Evolutionary conservation across 1,140 invertebrate species (phyloP).

Genomic region (Ceratosolen solmsi): DNA sequence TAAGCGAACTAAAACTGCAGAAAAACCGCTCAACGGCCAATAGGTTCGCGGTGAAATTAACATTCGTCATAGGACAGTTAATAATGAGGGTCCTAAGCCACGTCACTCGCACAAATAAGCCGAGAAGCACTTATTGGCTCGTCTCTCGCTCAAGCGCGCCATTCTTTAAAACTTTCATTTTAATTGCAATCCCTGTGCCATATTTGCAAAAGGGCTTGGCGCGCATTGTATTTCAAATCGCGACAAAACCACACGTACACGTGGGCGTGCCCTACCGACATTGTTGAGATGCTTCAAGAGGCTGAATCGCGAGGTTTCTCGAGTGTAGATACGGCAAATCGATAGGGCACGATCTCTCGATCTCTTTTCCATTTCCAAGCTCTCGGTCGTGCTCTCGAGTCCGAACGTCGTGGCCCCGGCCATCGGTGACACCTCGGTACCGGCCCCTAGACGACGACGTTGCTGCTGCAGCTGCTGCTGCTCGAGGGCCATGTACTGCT

Average conservation of each 20-base stretch:
- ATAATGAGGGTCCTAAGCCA: background rate
- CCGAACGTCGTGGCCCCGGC: background rate
- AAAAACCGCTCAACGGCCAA: background rate
- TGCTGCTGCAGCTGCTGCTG: slow-evolving; percentile 27
- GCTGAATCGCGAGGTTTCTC: slow-evolving; percentile 80
- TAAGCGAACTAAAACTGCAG: background rate
- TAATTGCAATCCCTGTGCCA: slow-evolving; percentile 26
- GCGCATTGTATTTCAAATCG: background rate
- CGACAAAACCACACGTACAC: background rate
- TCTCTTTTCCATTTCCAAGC: slow-evolving; percentile 78
- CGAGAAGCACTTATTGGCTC: background rate
- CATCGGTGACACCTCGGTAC: background rate
- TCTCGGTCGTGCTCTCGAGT: slow-evolving; percentile 67
- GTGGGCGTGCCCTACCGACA: slow-evolving; percentile 75
- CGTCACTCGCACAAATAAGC: background rate
- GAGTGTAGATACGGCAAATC: slow-evolving; percentile 80
- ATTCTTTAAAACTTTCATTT: background rate
- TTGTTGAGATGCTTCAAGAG: slow-evolving; percentile 84
- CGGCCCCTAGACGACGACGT: background rate
- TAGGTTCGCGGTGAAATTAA: background rate
- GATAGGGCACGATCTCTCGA: slow-evolving; percentile 77
- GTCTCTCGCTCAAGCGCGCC: background rate
- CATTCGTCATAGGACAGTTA: background rate
- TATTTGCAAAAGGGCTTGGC: slow-evolving; percentile 23
- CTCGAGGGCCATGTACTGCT: slow-evolving; percentile 45